Base-by-base conservation (phyloP, 2,113 vertebrate species). In the Eptesicus fuscus region DNA sequence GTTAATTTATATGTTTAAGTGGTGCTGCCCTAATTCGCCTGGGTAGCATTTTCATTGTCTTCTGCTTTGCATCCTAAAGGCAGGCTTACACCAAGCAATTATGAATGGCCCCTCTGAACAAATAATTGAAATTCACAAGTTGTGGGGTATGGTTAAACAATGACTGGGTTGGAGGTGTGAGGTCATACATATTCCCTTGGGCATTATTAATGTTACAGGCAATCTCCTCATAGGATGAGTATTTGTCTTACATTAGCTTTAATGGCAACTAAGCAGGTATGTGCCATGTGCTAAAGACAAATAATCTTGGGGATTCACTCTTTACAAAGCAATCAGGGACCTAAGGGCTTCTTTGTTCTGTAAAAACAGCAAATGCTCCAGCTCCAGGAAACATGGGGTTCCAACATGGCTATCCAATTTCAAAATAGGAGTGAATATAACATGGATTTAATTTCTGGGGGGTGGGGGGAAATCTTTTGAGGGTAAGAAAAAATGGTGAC, bases 21-120 rank as follows among this genome's bases (percentile, higher is more conserved):
- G 97, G 97, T 95, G 96, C 97, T 96, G 97, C 97, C 98, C 98
- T 98, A 98, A 98, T 98, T 98, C 96, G 0, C 93, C 90, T 49
- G 89, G 93, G 96, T 97, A 98, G 97, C 97, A 97, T 98, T 98
- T 98, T 96, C 97, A 98, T 98, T 98, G 98, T 98, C 97, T 98
- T 98, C 99, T 99, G 98, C 98, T 99, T 99, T 99, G 98, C 99
- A 99, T 99, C 98, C 98, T 98, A 99, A 99, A 99, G 98, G 98
- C 97, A 98, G 98, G 98, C 98, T 98, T 98, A 98, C 97, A 98
- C 96, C 97, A 98, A 98, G 97, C 98, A 98, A 99, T 99, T 98
- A 99, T 98, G 98, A 98, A 99, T 98, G 98, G 98, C 97, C 98
- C 96, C 97, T 98, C 99, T 99, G 99, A 99, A 98, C 98, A 99